These are phyloP conservation scores for Amiota mariae DNA, from an alignment of 2,888 invertebrate genomes.

Conservation along the genomic window DNA sequence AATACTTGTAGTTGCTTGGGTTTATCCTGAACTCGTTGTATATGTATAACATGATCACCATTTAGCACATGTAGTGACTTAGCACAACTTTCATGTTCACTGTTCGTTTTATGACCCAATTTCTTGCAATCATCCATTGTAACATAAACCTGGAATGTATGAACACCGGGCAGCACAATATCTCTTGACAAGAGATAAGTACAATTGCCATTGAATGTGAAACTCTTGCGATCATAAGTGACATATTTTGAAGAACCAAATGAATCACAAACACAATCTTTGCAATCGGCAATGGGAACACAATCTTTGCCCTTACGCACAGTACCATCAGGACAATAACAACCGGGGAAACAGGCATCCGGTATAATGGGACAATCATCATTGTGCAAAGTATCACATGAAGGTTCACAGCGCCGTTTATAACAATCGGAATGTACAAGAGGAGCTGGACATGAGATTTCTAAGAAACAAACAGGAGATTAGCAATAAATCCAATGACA, in stretches of 20 bases:
- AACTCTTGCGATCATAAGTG: slow-evolving; percentile 87
- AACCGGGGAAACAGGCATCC: slow-evolving; percentile 85
- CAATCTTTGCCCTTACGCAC: slow-evolving; percentile 81
- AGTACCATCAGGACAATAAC: slow-evolving; percentile 86
- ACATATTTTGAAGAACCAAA: slow-evolving; percentile 86
- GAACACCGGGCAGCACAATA: slow-evolving; percentile 75
- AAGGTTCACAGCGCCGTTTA: slow-evolving; percentile 84
- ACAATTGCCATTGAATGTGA: slow-evolving; percentile 88
- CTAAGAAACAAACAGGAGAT: slow-evolving; percentile 69
- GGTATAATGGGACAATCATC: slow-evolving; percentile 78
- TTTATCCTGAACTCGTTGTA: slow-evolving; percentile 73
- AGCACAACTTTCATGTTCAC: slow-evolving; percentile 76
- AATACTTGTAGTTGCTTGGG: slow-evolving; percentile 65
- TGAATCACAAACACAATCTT: slow-evolving; percentile 85
- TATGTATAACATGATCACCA: slow-evolving; percentile 78
- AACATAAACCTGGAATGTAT: slow-evolving; percentile 77
- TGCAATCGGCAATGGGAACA: slow-evolving; percentile 81
- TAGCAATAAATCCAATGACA: not conserved
- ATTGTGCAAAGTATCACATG: slow-evolving; percentile 79
- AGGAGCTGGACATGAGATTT: slow-evolving; percentile 82
- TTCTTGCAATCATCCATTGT: slow-evolving; percentile 82
- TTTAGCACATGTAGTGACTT: slow-evolving; percentile 81
- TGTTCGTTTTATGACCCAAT: slow-evolving; percentile 58
- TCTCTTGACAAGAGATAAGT: slow-evolving; percentile 86
- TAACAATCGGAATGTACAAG: slow-evolving; percentile 89